Evolutionary conservation across 35 echinoderm and acorn worm genomes (phyloP), one percentile per base, ranked within the genome.

Genomic region (Patiria miniata): DNA sequence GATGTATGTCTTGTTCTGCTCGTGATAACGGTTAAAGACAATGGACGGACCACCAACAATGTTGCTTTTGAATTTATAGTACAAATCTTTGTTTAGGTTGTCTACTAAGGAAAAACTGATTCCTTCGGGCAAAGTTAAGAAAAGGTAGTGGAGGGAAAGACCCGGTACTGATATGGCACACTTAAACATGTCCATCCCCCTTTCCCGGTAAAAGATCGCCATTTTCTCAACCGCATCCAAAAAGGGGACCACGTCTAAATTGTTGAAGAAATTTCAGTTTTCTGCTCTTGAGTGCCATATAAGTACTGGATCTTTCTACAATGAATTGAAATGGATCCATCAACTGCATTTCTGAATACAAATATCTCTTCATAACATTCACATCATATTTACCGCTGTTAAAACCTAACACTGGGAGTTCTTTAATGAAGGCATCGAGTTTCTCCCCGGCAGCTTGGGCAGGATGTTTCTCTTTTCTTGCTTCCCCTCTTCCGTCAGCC

Each of bases 31-130:
- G 36, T 92, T 30, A 40, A 92, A 92, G 40, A 92, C 82, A 19
- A 87, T 87, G 18, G 90, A 87, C 38, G 90, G 77, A 1, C 89
- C 89, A 14, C 91, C 90, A 17, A 87, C 90, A 29, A 83, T 47
- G 79, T 88, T 88, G 12, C 85, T 53, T 81, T 83, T 68, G 10
- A 93, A 51, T 2, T 78, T 39, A 73, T 82, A 55, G 42, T 90
- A 78, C 29, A 92, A 37, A 34, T 87, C 90, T 69, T 87, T 83
- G 57, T 92, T 50, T 21, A 19, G 21, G 61, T 92, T 19, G 23
- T 86, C 85, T 55, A 92, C 50, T 12, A 87, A 30, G 21, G 69
- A 82, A 65, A 92, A 87, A 5, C 12, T 1, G 39, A 21, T 52
- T 0, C 12, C 36, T 8, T 69, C 19, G 38, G 57, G 2, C 19